Evolutionary conservation across 2,113 vertebrate genomes (phyloP).

Genomic region (Hypanus sabinus): DNA sequence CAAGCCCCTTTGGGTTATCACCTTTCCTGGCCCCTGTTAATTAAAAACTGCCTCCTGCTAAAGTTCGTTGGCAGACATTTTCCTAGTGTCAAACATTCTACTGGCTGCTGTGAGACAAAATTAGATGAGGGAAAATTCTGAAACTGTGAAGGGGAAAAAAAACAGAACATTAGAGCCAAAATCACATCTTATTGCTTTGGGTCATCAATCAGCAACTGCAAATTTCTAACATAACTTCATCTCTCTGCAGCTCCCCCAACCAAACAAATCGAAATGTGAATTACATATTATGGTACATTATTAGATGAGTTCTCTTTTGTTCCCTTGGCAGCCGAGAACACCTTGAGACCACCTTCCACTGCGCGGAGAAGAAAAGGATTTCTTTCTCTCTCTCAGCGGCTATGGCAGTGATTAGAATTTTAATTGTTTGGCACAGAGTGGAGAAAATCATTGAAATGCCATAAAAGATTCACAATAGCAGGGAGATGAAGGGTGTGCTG

Average conservation of each 20-base stretch:
- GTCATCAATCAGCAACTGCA: conserved; percentile 36
- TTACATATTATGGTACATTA: conserved; percentile 52
- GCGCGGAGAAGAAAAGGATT: conserved; percentile 52
- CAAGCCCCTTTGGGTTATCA: conserved; percentile 54
- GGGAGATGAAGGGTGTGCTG: conserved; percentile 51
- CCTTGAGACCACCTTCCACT: conserved; percentile 69
- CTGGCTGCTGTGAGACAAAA: conserved; percentile 45
- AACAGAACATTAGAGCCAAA: conserved; percentile 21
- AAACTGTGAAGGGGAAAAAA: conserved; percentile 23
- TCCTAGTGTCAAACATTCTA: conserved; percentile 50
- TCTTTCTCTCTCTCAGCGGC: conserved; percentile 41
- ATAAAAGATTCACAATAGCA: conserved; percentile 54
- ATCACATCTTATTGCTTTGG: conserved; percentile 33
- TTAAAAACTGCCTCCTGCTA: conserved; percentile 65
- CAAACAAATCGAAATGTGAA: conserved; percentile 44
- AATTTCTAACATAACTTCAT: conserved; percentile 36
- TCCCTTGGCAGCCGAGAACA: conserved; percentile 61
- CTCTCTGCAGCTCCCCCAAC: not conserved
- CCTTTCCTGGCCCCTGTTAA: conserved; percentile 64
- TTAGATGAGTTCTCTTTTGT: conserved; percentile 50
- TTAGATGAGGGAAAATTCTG: conserved; percentile 36
- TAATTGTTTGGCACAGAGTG: conserved; percentile 60
- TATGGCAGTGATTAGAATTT: conserved; percentile 69
- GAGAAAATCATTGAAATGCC: conserved; percentile 48
- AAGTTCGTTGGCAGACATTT: conserved; percentile 56